Conservation (phyloP, 2,888 invertebrate genomes). For the Tetragonisca angustula region DNA sequence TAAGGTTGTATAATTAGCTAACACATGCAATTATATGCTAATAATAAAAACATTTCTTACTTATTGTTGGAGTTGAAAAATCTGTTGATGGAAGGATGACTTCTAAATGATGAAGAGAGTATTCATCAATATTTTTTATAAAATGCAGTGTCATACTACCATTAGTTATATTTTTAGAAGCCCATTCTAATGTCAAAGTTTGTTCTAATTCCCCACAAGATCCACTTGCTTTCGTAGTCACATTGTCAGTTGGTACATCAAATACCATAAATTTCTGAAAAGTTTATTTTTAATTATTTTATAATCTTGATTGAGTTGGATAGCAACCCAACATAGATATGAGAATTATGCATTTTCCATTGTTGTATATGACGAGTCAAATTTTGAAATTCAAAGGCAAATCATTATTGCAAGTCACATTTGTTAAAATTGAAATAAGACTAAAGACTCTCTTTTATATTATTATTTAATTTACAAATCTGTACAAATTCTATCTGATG, state of each 20-base stretch:
- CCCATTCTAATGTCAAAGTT: constrained; percentile 83
- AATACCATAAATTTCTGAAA: constrained; percentile 41
- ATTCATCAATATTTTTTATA: constrained; percentile 80
- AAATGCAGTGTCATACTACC: constrained; percentile 83
- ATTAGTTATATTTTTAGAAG: constrained; percentile 12
- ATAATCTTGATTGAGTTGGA: too few species aligned
- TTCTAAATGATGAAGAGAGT: constrained; percentile 74
- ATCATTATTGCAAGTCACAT: too few species aligned
- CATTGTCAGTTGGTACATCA: constrained; percentile 84
- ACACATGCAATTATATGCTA: background rate
- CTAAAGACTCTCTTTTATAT: too few species aligned
- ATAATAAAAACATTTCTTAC: constrained; percentile 62
- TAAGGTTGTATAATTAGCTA: too few species aligned
- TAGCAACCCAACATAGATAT: too few species aligned
- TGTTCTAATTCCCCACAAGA: constrained; percentile 80
- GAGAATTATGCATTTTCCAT: too few species aligned
- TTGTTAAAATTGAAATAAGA: too few species aligned
- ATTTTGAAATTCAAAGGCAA: too few species aligned
- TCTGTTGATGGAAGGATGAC: constrained; percentile 74
- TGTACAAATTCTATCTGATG: too few species aligned
- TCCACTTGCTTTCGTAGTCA: constrained; percentile 80
- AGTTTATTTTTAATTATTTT: background rate
- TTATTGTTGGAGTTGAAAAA: constrained; percentile 79
- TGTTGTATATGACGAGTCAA: too few species aligned
- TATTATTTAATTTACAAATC: too few species aligned